Evolutionary conservation across 1,140 invertebrate species (phyloP).

Genomic region (Lamellibrachia luymesi): DNA sequence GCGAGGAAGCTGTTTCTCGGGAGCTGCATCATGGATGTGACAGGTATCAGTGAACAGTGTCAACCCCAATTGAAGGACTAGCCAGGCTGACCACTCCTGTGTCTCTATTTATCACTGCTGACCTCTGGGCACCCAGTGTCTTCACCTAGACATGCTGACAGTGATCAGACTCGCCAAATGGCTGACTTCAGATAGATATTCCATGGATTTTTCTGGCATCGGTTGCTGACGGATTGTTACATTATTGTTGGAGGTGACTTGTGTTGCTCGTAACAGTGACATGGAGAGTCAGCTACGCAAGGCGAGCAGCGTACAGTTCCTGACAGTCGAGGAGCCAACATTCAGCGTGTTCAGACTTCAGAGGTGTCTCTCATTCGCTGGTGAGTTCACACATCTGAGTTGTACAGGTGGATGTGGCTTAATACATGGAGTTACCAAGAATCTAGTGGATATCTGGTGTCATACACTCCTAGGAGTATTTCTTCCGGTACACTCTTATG

Average conservation of each 20-base stretch:
- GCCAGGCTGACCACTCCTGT: too few species aligned
- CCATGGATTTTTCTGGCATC: too few species aligned
- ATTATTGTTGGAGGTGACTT: background rate
- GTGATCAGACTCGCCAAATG: background rate
- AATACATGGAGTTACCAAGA: background rate
- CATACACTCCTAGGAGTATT: background rate
- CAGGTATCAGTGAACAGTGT: background rate
- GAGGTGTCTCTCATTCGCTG: conserved; percentile 2
- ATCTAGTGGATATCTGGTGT: background rate
- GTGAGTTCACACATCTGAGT: background rate
- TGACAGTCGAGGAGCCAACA: background rate
- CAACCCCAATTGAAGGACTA: background rate
- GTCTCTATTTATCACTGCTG: background rate
- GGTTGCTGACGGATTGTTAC: background rate
- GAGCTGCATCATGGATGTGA: background rate
- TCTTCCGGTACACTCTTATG: background rate
- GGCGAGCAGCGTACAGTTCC: conserved; percentile 17
- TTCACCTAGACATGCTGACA: background rate
- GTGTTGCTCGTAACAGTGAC: background rate
- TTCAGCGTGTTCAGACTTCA: conserved; percentile 14
- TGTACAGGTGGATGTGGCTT: background rate
- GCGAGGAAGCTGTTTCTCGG: background rate
- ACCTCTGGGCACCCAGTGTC: background rate
- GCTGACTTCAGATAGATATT: background rate
- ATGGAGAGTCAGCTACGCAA: background rate